phyloP scores from a whole-genome alignment of 2,797 vertebrate genomes.

The Heteromormyrus szaboi region DNA sequence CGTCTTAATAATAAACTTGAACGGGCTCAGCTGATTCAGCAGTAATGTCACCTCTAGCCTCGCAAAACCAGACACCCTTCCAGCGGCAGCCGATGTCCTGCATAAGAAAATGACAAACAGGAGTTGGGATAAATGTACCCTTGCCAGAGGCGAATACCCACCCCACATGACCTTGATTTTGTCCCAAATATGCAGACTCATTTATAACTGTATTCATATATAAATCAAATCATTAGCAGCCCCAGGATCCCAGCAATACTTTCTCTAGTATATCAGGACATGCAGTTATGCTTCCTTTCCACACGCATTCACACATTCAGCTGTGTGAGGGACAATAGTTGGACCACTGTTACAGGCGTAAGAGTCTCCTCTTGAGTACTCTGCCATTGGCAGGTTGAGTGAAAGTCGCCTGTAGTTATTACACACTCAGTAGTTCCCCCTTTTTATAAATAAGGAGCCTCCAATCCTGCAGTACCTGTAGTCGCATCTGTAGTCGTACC shows the following conservation, averaged over 20 bases:
- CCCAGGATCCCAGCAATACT: neutral
- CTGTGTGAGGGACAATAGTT: neutral
- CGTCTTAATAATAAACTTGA: neutral
- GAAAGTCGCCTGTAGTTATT: neutral
- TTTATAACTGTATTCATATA: neutral
- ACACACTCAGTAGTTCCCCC: neutral
- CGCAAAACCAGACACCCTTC: neutral
- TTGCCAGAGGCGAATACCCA: neutral
- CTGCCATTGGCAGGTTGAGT: neutral
- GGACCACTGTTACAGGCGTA: neutral
- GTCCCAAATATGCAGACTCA: neutral
- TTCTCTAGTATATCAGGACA: neutral
- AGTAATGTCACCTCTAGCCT: neutral
- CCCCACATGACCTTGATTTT: neutral
- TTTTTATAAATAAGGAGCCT: neutral
- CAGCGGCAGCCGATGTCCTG: neutral
- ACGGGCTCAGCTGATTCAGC: neutral
- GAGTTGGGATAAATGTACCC: neutral
- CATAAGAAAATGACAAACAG: neutral
- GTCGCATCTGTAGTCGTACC: neutral
- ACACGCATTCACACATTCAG: neutral
- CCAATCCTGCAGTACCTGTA: neutral
- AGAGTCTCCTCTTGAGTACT: neutral
- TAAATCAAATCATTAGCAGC: neutral
- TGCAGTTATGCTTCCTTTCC: neutral